A percentile compares a stretch with the other conserved stretches of the same genome.
These are phyloP conservation scores for Poeciliopsis infans DNA, from an alignment of 2,797 vertebrate species.

Conservation along the genomic window DNA sequence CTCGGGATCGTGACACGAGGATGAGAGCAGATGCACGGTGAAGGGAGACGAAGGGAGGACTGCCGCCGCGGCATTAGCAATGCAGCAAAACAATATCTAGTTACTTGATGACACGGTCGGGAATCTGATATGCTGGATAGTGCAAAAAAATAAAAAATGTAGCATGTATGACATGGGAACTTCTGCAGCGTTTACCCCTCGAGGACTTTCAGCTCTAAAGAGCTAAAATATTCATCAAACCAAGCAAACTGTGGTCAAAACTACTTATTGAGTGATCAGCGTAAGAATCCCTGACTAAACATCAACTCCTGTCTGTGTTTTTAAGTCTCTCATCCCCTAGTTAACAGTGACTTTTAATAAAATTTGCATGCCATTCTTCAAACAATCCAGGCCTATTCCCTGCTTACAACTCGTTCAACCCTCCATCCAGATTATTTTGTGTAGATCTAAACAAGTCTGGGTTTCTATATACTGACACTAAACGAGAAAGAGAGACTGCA, in stretches of 20 bases:
- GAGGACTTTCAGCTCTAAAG: not conserved
- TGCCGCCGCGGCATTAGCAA: slow-evolving; percentile 11
- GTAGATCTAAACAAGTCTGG: not conserved
- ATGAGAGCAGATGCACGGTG: not conserved
- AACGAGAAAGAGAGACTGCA: not conserved
- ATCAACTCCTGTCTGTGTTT: not conserved
- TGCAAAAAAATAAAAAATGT: not conserved
- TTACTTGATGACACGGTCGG: slow-evolving; percentile 18
- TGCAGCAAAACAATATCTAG: slow-evolving; percentile 19
- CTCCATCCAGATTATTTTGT: not conserved
- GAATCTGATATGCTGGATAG: slow-evolving; percentile 9
- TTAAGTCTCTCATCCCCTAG: not conserved
- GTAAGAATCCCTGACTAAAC: not conserved
- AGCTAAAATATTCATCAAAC: not conserved
- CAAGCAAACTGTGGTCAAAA: not conserved
- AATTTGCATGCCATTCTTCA: not conserved
- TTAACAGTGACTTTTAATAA: not conserved
- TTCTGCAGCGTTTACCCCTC: not conserved
- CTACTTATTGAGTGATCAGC: not conserved
- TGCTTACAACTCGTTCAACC: not conserved
- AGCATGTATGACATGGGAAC: too few relatives aligned
- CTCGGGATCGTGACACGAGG: slow-evolving; percentile 40
- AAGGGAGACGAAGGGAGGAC: not conserved
- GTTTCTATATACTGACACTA: not conserved
- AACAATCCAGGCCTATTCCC: not conserved